Conservation (phyloP, 2,888 invertebrate species). For the Cephalotes varians region DNA sequence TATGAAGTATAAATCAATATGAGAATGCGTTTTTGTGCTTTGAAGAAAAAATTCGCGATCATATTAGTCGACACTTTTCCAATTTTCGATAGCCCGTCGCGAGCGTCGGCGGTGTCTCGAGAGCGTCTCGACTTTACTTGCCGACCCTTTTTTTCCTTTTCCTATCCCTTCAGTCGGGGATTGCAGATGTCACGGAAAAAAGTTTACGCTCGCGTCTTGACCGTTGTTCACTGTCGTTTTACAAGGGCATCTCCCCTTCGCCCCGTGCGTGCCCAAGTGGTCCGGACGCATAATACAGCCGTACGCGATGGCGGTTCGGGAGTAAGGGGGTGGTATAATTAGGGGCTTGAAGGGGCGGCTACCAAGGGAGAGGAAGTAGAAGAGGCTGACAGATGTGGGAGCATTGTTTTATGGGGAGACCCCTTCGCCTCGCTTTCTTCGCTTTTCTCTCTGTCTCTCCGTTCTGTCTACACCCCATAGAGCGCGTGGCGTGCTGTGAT, state of each 20-base stretch:
- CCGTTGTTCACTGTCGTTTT: slow-evolving; percentile 80
- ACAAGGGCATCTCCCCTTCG: slow-evolving; percentile 79
- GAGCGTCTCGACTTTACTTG: slow-evolving; percentile 61
- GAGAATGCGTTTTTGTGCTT: background rate
- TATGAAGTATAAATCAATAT: slow-evolving; percentile 29
- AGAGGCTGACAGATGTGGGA: slow-evolving; percentile 86
- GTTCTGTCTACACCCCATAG: slow-evolving; percentile 77
- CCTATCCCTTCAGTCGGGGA: slow-evolving; percentile 46
- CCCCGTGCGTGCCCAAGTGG: slow-evolving; percentile 85
- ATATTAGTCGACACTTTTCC: slow-evolving; percentile 18
- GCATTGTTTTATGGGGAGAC: slow-evolving; percentile 85
- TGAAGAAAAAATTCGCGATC: background rate
- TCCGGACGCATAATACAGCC: slow-evolving; percentile 85
- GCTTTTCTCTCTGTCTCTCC: slow-evolving; percentile 47
- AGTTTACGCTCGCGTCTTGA: slow-evolving; percentile 81
- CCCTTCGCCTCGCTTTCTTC: slow-evolving; percentile 59
- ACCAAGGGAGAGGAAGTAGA: slow-evolving; percentile 81
- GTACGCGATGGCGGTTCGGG: slow-evolving; percentile 76
- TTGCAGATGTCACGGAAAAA: slow-evolving; percentile 73
- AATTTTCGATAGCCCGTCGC: slow-evolving; percentile 56
- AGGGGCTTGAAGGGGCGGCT: slow-evolving; percentile 84
- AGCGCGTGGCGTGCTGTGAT: slow-evolving; percentile 83
- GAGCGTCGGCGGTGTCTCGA: slow-evolving; percentile 62
- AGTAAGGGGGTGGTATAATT: slow-evolving; percentile 84
- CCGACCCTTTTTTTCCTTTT: slow-evolving; percentile 34